These are phyloP conservation scores for Abrostola tripartita DNA, from an alignment of 2,888 invertebrate genomes.

Conservation along the genomic window DNA sequence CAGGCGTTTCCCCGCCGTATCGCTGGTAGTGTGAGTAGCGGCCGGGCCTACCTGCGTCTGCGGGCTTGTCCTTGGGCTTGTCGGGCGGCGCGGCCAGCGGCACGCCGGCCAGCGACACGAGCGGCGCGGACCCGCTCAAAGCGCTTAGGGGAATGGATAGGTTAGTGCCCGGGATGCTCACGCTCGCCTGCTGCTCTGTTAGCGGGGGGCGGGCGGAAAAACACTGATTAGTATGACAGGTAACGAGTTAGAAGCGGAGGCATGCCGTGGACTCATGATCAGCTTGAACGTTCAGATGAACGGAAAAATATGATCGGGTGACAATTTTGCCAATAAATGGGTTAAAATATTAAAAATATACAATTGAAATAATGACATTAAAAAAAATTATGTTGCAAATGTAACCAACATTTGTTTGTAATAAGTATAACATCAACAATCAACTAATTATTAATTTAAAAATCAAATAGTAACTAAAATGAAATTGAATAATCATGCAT, in stretches of 20 bases:
- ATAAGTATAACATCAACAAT: too few relatives aligned
- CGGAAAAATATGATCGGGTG: too few relatives aligned
- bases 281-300: too few relatives aligned
- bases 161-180: conserved; percentile 90
- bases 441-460: too few relatives aligned
- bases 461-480: too few relatives aligned
- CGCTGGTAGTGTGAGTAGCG: neutral
- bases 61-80: conserved; percentile 46
- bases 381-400: too few relatives aligned
- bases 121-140: conserved; percentile 81
- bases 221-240: conserved; percentile 84
- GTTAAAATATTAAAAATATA: too few relatives aligned
- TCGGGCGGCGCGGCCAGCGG: conserved; percentile 61
- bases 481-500: too few relatives aligned
- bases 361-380: too few relatives aligned
- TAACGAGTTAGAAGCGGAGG: conserved; percentile 71
- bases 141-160: conserved; percentile 88
- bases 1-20: neutral
- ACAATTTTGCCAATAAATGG: too few relatives aligned
- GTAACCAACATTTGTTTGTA: too few relatives aligned
- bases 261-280: conserved; percentile 63
- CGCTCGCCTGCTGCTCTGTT: conserved; percentile 87
- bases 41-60: neutral
- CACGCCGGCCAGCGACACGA: conserved; percentile 88
- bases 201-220: conserved; percentile 73